phyloP scores from a whole-genome alignment of 2,888 invertebrate species.

The Nomada flava region DNA sequence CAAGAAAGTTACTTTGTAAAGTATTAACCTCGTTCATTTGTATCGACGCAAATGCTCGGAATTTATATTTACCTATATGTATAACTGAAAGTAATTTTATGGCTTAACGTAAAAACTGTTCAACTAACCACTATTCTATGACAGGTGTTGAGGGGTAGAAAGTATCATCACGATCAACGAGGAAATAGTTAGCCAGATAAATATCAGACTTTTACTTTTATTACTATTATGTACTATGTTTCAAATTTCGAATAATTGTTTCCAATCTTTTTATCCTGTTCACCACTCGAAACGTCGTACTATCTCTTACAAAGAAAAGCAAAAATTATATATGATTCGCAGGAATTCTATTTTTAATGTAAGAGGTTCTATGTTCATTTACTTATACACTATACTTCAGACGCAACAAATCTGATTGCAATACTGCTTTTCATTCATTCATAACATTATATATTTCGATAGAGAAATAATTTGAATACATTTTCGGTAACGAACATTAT shows the following conservation, averaged over 20 bases:
- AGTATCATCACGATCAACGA: background rate
- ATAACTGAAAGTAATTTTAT: background rate
- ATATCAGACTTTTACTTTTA: background rate
- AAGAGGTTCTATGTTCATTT: too few species aligned
- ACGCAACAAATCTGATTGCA: too few species aligned
- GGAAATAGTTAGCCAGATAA: background rate
- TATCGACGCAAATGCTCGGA: background rate
- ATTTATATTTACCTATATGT: background rate
- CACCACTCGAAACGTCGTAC: too few species aligned
- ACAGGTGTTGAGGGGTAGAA: background rate
- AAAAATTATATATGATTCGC: too few species aligned
- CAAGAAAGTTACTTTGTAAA: background rate
- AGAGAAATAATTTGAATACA: background rate
- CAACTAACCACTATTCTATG: background rate
- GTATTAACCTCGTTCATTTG: background rate
- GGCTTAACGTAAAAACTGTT: background rate
- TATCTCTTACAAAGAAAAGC: too few species aligned
- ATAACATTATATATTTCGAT: too few species aligned
- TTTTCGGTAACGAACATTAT: background rate
- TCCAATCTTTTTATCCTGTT: background rate
- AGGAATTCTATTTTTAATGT: too few species aligned
- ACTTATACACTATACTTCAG: too few species aligned
- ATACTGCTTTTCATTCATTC: too few species aligned
- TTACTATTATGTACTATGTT: background rate
- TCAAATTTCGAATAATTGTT: background rate